Evolutionary conservation across 1,140 invertebrate species (phyloP).

Genomic region (Hylaeus anthracinus): DNA sequence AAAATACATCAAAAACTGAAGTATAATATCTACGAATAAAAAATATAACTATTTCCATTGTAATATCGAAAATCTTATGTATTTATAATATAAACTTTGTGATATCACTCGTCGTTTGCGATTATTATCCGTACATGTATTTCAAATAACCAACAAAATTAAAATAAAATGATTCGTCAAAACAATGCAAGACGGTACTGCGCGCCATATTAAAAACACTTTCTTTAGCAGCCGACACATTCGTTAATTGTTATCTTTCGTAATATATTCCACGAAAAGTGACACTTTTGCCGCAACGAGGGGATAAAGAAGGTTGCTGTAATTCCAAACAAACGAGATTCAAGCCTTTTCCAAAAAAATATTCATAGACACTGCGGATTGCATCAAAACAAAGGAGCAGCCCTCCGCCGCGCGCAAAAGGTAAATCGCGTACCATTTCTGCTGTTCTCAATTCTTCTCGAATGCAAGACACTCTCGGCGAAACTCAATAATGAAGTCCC

Average conservation of each 20-base stretch:
- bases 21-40: too few relatives aligned
- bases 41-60: too few relatives aligned
- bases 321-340: not conserved
- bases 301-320: not conserved
- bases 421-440: not conserved
- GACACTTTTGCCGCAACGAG: not conserved
- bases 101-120: too few relatives aligned
- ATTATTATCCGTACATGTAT: too few relatives aligned
- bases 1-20: too few relatives aligned
- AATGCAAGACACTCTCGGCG: not conserved
- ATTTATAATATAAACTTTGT: too few relatives aligned
- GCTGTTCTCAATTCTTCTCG: constrained; percentile 24
- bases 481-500: constrained; percentile 54
- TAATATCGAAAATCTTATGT: too few relatives aligned
- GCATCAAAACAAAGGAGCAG: not conserved
- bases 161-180: not conserved
- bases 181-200: not conserved
- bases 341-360: not conserved
- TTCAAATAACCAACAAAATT: too few relatives aligned
- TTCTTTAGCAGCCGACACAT: not conserved
- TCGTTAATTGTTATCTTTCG: constrained; percentile 9
- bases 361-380: not conserved
- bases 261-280: not conserved
- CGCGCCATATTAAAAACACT: not conserved
- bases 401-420: not conserved